A percentile compares a stretch with the other conserved stretches of the same genome.
These are phyloP conservation scores for Poecilia latipinna DNA, from an alignment of 2,113 vertebrate genomes.

Conservation along the genomic window DNA sequence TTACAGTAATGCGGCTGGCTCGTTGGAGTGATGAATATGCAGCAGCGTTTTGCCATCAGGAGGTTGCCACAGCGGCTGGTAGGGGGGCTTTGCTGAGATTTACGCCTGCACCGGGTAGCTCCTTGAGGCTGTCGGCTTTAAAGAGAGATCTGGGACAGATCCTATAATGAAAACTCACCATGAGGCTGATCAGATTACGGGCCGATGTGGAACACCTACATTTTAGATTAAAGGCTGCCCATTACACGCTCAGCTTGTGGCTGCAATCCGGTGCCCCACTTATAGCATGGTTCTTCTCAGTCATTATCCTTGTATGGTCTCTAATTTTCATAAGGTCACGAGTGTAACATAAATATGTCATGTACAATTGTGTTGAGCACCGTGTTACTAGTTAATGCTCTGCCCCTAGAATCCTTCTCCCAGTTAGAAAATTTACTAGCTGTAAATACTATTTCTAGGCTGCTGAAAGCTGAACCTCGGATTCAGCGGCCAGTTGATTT, in stretches of 20 bases:
- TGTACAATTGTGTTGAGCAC: constrained; percentile 19
- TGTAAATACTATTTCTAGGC: neutral
- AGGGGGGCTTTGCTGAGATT: constrained; percentile 46
- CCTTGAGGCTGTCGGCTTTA: constrained; percentile 55
- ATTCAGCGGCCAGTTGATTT: neutral
- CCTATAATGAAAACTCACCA: constrained; percentile 66
- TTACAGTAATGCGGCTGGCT: constrained; percentile 35
- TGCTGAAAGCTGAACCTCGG: neutral
- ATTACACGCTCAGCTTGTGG: constrained; percentile 65
- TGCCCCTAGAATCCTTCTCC: neutral
- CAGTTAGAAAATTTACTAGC: neutral
- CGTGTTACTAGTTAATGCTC: constrained; percentile 10
- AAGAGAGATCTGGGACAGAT: constrained; percentile 67
- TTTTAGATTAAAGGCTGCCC: constrained; percentile 70
- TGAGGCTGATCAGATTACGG: constrained; percentile 73
- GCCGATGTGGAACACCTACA: constrained; percentile 70
- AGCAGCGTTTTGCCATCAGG: constrained; percentile 48
- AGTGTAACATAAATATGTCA: constrained; percentile 51
- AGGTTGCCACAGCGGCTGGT: constrained; percentile 40
- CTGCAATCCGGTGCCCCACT: constrained; percentile 43
- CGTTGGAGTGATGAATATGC: constrained; percentile 59
- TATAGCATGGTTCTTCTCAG: constrained; percentile 27
- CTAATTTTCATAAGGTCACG: constrained; percentile 44
- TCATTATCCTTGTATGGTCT: constrained; percentile 53
- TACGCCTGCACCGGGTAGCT: constrained; percentile 32